A percentile compares a stretch with the other conserved stretches of the same genome.
phyloP scores from a whole-genome alignment of 2,888 invertebrate species.

The Andrena praecox region DNA sequence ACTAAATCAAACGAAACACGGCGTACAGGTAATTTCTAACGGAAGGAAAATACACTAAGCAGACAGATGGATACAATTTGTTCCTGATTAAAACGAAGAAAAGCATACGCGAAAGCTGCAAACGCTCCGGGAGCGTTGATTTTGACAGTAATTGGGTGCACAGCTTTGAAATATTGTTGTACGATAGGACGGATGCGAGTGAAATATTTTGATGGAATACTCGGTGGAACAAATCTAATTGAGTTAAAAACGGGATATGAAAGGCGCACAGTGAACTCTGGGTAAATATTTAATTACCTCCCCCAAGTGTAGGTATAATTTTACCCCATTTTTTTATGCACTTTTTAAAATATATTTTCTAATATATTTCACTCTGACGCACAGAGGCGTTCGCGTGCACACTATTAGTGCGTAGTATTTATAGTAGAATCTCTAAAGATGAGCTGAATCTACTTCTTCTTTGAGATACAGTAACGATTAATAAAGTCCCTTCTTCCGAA shows the following conservation, averaged over 20 bases:
- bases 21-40: constrained; percentile 21
- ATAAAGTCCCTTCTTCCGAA: too few relatives aligned
- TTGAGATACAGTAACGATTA: too few relatives aligned
- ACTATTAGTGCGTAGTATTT: too few relatives aligned
- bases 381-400: too few relatives aligned
- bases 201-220: neutral
- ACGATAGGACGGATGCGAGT: neutral
- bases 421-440: too few relatives aligned
- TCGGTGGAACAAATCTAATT: neutral
- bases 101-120: constrained; percentile 54
- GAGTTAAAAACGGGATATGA: neutral
- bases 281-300: neutral
- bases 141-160: neutral
- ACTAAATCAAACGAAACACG: neutral
- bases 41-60: constrained; percentile 15
- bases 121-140: neutral
- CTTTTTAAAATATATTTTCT: too few relatives aligned
- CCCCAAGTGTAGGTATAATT: neutral
- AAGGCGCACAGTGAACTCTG: neutral
- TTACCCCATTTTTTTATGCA: too few relatives aligned
- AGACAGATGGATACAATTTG: constrained; percentile 20
- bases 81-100: constrained; percentile 34
- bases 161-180: neutral
- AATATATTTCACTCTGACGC: too few relatives aligned
- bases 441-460: too few relatives aligned